phyloP scores from a whole-genome alignment of 1,140 invertebrate genomes.

The Zaprionus ghesquierei region DNA sequence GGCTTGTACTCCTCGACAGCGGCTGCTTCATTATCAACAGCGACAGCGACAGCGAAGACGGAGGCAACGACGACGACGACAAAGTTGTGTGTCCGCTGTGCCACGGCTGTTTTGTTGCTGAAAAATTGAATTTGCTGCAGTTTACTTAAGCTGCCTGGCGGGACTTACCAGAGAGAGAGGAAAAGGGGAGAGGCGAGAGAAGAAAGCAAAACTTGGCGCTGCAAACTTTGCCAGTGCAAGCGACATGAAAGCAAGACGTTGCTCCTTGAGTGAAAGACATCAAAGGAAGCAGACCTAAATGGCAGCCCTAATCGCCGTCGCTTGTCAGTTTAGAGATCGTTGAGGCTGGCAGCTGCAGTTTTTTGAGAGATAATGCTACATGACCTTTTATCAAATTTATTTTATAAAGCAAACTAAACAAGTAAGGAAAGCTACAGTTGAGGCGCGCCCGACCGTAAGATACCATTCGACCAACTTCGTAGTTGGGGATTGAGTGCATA shows the following conservation, averaged over 20 bases:
- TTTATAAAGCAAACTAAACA: too few relatives aligned
- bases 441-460: too few relatives aligned
- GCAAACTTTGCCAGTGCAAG: background rate
- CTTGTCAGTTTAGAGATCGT: background rate
- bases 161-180: too few relatives aligned
- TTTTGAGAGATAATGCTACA: background rate
- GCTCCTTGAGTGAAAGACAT: background rate
- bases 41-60: background rate
- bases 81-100: slow-evolving; percentile 41
- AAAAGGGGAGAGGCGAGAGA: background rate
- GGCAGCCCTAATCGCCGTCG: background rate
- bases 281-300: background rate
- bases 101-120: slow-evolving; percentile 9
- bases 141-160: slow-evolving; percentile 60
- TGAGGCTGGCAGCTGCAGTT: background rate
- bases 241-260: too few relatives aligned
- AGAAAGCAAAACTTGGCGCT: background rate
- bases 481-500: too few relatives aligned
- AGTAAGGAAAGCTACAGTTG: too few relatives aligned
- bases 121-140: slow-evolving; percentile 61
- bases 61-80: background rate
- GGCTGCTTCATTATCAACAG: slow-evolving; percentile 14
- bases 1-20: slow-evolving; percentile 8
- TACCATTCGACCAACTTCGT: too few relatives aligned
- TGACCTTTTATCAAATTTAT: background rate